Percentiles rank a stretch among this genome's conserved stretches.
These are phyloP conservation scores for Nannospalax galili DNA, from an alignment of 2,113 vertebrate genomes.

Conservation along the genomic window DNA sequence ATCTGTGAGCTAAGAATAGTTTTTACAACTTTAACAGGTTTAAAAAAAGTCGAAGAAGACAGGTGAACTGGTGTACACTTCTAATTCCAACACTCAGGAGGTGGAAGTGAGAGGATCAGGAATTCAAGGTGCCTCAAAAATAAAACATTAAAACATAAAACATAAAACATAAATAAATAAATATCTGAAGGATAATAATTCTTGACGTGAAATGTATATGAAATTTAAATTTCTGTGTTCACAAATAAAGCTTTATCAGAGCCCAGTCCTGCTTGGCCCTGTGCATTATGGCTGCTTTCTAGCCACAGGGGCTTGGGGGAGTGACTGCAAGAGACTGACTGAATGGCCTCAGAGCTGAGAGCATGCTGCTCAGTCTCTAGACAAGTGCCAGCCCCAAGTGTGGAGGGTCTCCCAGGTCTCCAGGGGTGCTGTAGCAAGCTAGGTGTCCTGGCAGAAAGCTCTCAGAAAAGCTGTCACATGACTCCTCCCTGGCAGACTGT, in stretches of 20 bases:
- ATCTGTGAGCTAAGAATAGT: background rate
- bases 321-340: no score
- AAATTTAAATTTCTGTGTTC: background rate
- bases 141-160: no score
- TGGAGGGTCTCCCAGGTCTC: no score
- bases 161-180: no score
- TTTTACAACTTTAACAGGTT: background rate
- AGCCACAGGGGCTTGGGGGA: no score
- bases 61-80: no score
- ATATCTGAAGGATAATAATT: background rate
- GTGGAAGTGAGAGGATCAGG: no score
- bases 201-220: background rate
- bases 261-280: background rate
- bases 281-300: background rate
- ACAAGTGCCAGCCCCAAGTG: no score
- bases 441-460: background rate
- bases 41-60: background rate
- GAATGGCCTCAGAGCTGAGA: background rate
- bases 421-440: no score
- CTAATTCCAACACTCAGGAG: no score
- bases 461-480: background rate
- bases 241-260: background rate
- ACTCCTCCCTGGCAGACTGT: no score
- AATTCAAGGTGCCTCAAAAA: no score
- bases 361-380: background rate